Evolutionary conservation across 1,140 invertebrate species (phyloP).

Genomic region (Ectropis grisescens): DNA sequence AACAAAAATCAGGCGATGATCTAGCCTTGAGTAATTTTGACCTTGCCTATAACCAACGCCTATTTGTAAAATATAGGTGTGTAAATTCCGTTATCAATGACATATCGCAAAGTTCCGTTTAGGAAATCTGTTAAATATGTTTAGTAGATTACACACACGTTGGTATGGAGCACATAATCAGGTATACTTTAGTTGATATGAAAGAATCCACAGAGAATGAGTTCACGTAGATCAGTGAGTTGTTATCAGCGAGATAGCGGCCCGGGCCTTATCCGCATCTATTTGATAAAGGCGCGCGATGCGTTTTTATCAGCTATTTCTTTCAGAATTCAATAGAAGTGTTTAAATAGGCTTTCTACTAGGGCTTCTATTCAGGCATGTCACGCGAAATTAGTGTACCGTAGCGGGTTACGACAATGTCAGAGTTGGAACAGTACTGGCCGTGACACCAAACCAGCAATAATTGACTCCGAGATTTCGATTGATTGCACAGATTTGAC

Average conservation of each 20-base stretch:
- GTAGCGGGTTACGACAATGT: slow-evolving; percentile 13
- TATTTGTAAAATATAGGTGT: too few relatives aligned
- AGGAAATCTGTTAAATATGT: too few relatives aligned
- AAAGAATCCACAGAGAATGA: slow-evolving; percentile 12
- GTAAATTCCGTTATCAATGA: too few relatives aligned
- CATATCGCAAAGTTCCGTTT: too few relatives aligned
- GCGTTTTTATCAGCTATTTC: slow-evolving; percentile 3
- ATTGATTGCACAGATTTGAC: slow-evolving; percentile 11
- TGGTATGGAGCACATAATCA: too few relatives aligned
- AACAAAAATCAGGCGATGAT: too few relatives aligned
- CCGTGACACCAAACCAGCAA: slow-evolving; percentile 15
- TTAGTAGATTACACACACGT: too few relatives aligned
- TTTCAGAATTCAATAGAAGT: slow-evolving; percentile 2
- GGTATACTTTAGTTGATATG: too few relatives aligned
- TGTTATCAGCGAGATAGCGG: slow-evolving; percentile 40
- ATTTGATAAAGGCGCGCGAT: slow-evolving; percentile 28
- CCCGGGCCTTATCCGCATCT: slow-evolving; percentile 35
- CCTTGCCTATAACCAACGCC: too few relatives aligned
- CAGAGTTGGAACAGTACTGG: slow-evolving; percentile 6
- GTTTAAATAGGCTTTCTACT: too few relatives aligned
- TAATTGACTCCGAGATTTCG: slow-evolving; percentile 8
- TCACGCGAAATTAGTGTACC: slow-evolving; percentile 4
- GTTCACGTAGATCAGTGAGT: slow-evolving; percentile 28
- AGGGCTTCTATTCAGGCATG: too few relatives aligned
- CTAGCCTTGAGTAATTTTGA: too few relatives aligned